These are phyloP conservation scores for Pachydiplax longipennis DNA, from an alignment of 2,888 invertebrate species.

Conservation along the genomic window DNA sequence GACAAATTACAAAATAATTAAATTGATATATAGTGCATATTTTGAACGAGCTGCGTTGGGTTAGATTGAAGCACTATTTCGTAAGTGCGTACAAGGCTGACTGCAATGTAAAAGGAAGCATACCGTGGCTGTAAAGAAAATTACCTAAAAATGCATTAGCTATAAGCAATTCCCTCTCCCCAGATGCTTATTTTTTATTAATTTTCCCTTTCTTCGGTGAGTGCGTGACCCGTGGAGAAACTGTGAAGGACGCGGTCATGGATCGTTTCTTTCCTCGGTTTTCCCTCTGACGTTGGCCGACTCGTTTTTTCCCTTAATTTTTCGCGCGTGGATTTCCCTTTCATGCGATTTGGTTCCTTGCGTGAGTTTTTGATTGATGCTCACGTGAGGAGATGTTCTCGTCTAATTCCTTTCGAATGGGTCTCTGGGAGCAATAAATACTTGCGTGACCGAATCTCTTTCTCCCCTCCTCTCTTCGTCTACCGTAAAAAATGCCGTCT, in stretches of 20 bases:
- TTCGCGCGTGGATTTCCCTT: neutral
- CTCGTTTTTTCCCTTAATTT: neutral
- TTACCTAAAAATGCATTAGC: neutral
- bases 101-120: no score
- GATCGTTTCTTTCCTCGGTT: neutral
- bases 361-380: neutral
- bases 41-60: neutral
- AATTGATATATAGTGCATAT: neutral
- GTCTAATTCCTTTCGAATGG: neutral
- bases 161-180: no score
- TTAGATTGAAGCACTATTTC: neutral
- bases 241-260: neutral
- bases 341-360: neutral
- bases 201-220: neutral
- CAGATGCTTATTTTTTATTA: neutral
- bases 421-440: neutral
- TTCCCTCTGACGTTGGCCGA: neutral
- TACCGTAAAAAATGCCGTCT: neutral
- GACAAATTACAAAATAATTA: no score
- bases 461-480: neutral
- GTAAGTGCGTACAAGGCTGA: no score
- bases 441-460: neutral
- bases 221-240: neutral
- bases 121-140: no score
- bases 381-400: neutral